Conservation (phyloP, 2,888 invertebrate species). For the Drosophila recens region DNA sequence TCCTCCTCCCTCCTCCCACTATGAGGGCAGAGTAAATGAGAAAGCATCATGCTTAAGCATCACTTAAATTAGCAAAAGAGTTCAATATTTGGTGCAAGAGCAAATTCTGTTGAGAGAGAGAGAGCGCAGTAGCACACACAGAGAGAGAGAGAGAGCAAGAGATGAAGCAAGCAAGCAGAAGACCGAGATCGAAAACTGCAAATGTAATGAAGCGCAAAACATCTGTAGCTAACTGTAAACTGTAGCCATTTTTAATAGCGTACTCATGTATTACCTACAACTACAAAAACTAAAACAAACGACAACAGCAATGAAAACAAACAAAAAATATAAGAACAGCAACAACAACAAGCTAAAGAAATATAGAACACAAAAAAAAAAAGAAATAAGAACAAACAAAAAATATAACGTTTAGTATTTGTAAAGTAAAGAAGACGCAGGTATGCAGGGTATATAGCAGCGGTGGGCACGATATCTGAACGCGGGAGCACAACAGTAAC, state of each 20-base stretch:
- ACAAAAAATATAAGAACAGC: neutral
- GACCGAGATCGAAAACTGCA: neutral
- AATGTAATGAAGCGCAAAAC: conserved; percentile 2
- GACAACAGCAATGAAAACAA: conserved; percentile 3
- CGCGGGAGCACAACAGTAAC: too few species aligned
- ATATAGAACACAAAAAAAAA: conserved; percentile 14
- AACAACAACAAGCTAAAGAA: conserved; percentile 10
- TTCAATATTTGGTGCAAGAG: conserved; percentile 8
- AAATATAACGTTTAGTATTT: conserved; percentile 1
- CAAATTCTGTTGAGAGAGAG: conserved; percentile 10
- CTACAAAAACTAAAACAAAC: conserved; percentile 2
- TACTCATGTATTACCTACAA: conserved; percentile 22
- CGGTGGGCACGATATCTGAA: too few species aligned
- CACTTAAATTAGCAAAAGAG: conserved; percentile 19
- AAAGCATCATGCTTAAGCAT: conserved; percentile 13
- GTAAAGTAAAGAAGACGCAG: neutral
- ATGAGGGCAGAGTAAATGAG: neutral
- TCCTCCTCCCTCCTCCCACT: neutral
- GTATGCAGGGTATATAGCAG: neutral
- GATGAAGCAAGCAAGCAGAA: neutral
- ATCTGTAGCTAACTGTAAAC: conserved; percentile 16
- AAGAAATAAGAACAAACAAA: conserved; percentile 8
- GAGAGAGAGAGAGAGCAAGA: neutral
- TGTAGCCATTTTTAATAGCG: conserved; percentile 19
- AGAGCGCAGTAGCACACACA: neutral